phyloP scores from a whole-genome alignment of 30 jellyfish, hydroid and myxozoan genomes.

The Pelagia noctiluca region DNA sequence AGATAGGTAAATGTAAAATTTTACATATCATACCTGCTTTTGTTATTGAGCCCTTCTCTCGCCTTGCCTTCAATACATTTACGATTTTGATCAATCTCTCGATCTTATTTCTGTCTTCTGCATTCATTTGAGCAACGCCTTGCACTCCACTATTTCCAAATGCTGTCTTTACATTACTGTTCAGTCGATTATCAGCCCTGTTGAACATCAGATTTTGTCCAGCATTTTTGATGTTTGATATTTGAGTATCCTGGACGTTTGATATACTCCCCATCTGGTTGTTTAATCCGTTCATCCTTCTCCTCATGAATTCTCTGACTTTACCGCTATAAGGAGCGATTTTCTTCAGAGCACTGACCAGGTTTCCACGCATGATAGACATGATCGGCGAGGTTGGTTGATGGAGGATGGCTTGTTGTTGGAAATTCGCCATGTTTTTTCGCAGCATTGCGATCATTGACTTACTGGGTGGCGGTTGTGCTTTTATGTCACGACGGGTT shows the following conservation, averaged over 20 bases:
- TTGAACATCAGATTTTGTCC: not conserved
- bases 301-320: conserved; percentile 28
- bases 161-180: not conserved
- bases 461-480: not conserved
- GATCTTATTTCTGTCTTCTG: not conserved
- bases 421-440: conserved; percentile 15
- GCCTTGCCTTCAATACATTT: not conserved
- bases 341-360: conserved; percentile 31
- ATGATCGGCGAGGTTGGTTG: conserved; percentile 36
- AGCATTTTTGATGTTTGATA: not conserved
- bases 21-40: not conserved
- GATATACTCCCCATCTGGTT: not conserved
- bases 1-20: not conserved
- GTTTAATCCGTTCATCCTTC: not conserved
- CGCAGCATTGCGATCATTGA: conserved; percentile 17
- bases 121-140: too few species aligned
- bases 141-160: too few species aligned
- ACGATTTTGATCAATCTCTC: not conserved
- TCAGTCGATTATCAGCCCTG: not conserved
- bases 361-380: conserved; percentile 29
- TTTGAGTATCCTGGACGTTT: not conserved
- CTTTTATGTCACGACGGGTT: conserved; percentile 62
- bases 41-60: not conserved
- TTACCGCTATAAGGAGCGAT: conserved; percentile 65
- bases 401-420: conserved; percentile 19